Base-by-base conservation (phyloP, 23 tunicate species). In the Styela clava region DNA sequence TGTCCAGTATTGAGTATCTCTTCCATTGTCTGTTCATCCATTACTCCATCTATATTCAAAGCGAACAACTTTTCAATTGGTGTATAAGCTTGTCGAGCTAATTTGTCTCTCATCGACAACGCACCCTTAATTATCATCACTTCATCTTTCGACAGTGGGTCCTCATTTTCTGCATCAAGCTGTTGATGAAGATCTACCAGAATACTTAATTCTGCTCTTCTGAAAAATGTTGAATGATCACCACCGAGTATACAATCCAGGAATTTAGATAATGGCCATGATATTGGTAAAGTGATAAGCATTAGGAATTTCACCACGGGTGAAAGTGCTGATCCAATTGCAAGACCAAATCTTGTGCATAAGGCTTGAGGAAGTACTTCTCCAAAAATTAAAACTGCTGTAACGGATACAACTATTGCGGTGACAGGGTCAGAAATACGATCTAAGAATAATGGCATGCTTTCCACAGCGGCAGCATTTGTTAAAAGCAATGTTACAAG, bases 391-490 rank as follows among this genome's bases (percentile, higher is more conserved):
- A 93, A 69, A 69, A 93, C 98, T 2, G 98, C 98, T 2, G 98
- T 93, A 16, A 93, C 98, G 3, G 98, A 93, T 1, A 93, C 93
- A 63, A 93, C 79, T 24, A 93, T 93, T 22, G 98, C 98, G 74
- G 90, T 93, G 28, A 93, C 70, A 2, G 98, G 98, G 83, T 89
- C 81, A 7, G 98, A 93, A 31, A 93, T 88, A 74, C 83, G 84
- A 37, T 93, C 98, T 29, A 93, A 79, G 71, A 93, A 93, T 27
- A 93, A 52, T 3, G 98, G 98, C 98, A 93, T 93, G 69, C 98
- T 93, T 74, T 93, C 98, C 33, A 93, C 98, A 20, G 98, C 98
- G n/a, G 91, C 98, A 33, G 98, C 98, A 81, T 93, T 93, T 25
- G 98, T 69, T 21, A 93, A 69, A 68, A 93, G 79, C 35, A 93